Percentiles rank a stretch among this genome's conserved stretches.
Evolutionary conservation across 2,888 invertebrate species (phyloP).

Genomic region (Tenthredo distinguenda): DNA sequence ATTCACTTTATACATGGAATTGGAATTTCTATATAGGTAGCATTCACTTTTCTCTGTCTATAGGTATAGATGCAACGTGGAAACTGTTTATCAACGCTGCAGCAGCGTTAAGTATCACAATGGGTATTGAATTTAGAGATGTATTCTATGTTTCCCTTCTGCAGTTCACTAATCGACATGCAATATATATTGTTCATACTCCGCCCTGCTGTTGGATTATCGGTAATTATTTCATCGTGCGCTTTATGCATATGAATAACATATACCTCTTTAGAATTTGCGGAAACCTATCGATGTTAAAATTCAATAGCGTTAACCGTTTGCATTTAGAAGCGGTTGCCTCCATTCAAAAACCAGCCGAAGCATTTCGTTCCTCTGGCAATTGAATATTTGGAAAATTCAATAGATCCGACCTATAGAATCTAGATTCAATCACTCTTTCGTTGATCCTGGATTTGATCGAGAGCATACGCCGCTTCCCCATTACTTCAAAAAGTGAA

Average conservation of each 20-base stretch:
- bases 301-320: neutral
- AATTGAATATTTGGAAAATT: neutral
- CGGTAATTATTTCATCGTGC: neutral
- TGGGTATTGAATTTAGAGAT: neutral
- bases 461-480: no score
- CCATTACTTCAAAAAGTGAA: no score
- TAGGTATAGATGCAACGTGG: neutral
- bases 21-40: neutral
- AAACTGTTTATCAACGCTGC: neutral
- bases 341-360: neutral
- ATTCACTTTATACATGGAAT: neutral
- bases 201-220: neutral
- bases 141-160: neutral
- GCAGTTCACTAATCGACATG: slow-evolving; percentile 1
- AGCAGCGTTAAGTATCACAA: neutral
- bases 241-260: neutral
- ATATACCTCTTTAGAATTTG: neutral
- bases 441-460: no score
- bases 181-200: neutral
- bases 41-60: neutral
- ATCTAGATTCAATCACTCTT: neutral
- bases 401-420: neutral
- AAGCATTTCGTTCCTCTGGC: neutral
- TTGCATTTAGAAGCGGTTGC: neutral
- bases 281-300: neutral